Percentiles rank a stretch among this genome's conserved stretches.
phyloP scores from a whole-genome alignment of 2,797 vertebrate species.

The Sus cebifrons region DNA sequence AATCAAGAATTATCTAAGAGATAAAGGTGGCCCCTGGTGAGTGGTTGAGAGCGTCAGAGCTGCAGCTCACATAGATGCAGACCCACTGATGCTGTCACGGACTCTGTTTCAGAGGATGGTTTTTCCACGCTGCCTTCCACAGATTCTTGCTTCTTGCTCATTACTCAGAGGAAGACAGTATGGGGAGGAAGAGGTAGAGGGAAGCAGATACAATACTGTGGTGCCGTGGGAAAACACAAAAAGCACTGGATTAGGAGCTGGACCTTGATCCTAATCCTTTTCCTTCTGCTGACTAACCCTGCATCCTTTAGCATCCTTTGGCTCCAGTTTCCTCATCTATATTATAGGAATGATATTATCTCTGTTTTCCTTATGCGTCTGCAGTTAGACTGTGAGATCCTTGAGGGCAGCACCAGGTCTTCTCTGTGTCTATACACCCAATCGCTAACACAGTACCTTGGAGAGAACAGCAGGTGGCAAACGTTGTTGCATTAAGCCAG shows the following conservation, averaged over 20 bases:
- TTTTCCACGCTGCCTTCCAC: not conserved
- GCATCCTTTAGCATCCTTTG: fast-evolving
- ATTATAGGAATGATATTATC: not conserved
- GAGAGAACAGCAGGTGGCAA: not conserved
- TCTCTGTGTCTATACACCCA: not conserved
- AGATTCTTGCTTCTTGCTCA: not conserved
- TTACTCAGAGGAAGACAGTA: not conserved
- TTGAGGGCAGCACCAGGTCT: not conserved
- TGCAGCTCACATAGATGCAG: not conserved
- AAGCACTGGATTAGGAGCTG: not conserved
- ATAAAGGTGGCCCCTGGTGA: not conserved
- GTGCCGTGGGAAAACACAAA: too few relatives aligned
- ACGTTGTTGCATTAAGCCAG: not conserved
- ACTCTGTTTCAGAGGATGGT: not conserved
- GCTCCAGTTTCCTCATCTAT: not conserved
- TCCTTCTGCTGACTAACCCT: not conserved
- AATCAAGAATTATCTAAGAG: not conserved
- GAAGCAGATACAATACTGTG: fast-evolving
- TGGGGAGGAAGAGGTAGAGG: not conserved
- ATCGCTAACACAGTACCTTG: too few relatives aligned
- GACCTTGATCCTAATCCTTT: not conserved
- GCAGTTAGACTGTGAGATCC: not conserved
- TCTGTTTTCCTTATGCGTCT: not conserved
- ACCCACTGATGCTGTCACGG: not conserved
- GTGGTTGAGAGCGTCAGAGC: not conserved